These are phyloP conservation scores for Hyles vespertilio DNA, from an alignment of 1,140 invertebrate genomes.

Conservation along the genomic window DNA sequence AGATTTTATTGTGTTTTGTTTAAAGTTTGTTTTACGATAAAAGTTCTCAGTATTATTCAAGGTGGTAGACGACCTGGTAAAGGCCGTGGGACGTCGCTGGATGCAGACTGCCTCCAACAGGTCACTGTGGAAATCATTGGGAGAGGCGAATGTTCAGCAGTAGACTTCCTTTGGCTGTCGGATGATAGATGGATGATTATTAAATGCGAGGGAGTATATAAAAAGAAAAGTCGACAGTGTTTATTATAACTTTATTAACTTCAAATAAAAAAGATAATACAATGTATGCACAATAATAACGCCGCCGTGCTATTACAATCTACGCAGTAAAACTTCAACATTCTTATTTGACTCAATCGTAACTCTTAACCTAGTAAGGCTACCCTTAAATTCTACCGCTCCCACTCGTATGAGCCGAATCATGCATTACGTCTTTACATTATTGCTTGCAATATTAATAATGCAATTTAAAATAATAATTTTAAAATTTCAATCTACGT, in stretches of 20 bases:
- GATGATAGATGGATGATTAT: no score
- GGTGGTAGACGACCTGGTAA: no score
- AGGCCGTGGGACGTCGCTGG: no score
- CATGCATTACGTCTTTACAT: conserved; percentile 32
- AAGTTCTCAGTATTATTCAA: no score
- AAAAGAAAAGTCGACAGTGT: no score
- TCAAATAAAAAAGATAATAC: conserved; percentile 58
- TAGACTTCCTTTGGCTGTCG: no score
- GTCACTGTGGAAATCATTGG: no score
- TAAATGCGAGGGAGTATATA: no score
- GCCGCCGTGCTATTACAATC: conserved; percentile 59
- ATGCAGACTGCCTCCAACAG: no score
- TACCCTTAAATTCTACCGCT: conserved; percentile 64
- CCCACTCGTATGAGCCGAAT: conserved; percentile 41
- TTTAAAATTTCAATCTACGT: conserved; percentile 9
- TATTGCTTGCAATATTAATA: conserved; percentile 35
- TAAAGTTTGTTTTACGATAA: no score
- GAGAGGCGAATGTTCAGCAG: no score
- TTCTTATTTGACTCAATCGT: conserved; percentile 43
- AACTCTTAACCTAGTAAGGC: conserved; percentile 70
- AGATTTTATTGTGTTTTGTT: no score
- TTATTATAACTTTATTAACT: conserved; percentile 60
- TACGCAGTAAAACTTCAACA: conserved; percentile 60
- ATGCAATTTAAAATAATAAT: conserved; percentile 11
- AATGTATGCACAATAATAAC: conserved; percentile 49